phyloP scores from a whole-genome alignment of 2,797 vertebrate genomes.

The Acridotheres tristis region DNA sequence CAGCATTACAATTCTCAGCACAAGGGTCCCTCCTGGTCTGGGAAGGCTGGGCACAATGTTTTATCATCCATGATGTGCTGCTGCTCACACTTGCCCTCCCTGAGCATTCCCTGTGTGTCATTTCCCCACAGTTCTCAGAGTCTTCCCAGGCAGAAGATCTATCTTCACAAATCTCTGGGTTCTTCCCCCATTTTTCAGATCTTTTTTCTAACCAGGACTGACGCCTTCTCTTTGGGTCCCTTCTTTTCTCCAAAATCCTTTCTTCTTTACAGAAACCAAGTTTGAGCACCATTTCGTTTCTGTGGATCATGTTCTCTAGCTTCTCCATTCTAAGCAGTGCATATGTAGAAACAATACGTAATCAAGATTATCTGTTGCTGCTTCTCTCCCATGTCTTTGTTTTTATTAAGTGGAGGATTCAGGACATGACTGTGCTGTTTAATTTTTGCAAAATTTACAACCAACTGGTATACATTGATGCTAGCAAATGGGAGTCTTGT shows the following conservation, averaged over 20 bases:
- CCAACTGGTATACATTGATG: background rate
- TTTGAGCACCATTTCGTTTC: background rate
- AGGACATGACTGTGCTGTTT: background rate
- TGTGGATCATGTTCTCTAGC: background rate
- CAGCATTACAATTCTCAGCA: background rate
- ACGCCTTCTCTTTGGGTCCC: fast-evolving
- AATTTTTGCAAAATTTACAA: background rate
- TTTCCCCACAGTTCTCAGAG: background rate
- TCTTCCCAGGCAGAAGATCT: too few species aligned
- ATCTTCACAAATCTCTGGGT: background rate
- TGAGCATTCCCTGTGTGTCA: background rate
- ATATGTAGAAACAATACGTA: background rate
- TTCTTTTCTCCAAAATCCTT: background rate
- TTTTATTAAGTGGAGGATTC: background rate
- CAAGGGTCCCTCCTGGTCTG: background rate
- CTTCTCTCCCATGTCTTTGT: background rate
- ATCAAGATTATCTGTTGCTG: background rate
- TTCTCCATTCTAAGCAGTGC: background rate
- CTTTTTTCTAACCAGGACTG: background rate
- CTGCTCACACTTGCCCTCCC: background rate
- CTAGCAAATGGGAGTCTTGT: background rate
- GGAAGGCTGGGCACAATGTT: background rate
- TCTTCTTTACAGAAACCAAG: background rate
- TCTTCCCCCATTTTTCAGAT: background rate
- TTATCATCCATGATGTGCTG: fast-evolving